Percentiles rank a stretch among this genome's conserved stretches.
These are phyloP conservation scores for Takifugu flavidus DNA, from an alignment of 2,113 vertebrate genomes.

Conservation along the genomic window DNA sequence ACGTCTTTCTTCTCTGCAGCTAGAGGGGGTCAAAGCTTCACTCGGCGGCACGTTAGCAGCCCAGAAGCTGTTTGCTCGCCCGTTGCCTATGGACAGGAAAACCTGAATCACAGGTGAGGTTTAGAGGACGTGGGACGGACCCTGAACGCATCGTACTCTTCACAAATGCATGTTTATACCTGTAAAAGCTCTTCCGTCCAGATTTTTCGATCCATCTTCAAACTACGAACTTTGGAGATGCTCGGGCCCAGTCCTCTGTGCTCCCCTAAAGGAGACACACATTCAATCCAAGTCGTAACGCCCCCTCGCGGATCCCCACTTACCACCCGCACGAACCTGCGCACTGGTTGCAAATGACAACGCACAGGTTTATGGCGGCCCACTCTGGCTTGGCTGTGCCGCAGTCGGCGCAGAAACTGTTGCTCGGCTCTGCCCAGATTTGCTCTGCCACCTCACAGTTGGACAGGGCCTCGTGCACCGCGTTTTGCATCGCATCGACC, in stretches of 20 bases:
- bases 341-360: conserved; percentile 92
- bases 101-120: conserved; percentile 67
- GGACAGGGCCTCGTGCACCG: conserved; percentile 85
- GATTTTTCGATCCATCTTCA: conserved; percentile 96
- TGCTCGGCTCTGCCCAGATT: conserved; percentile 83
- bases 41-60: conserved; percentile 92
- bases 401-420: conserved; percentile 88
- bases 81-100: conserved; percentile 83
- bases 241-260: conserved; percentile 87
- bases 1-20: conserved; percentile 76
- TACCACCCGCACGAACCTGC: conserved; percentile 77
- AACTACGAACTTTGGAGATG: conserved; percentile 90
- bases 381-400: conserved; percentile 82
- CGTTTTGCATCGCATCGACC: conserved; percentile 84
- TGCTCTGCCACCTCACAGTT: conserved; percentile 84
- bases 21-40: conserved; percentile 78
- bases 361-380: conserved; percentile 92
- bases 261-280: conserved; percentile 71
- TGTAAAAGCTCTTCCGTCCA: conserved; percentile 92
- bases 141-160: background rate
- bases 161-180: conserved; percentile 65
- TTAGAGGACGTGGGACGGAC: background rate
- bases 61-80: conserved; percentile 87
- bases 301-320: background rate
- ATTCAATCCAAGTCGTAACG: conserved; percentile 1